These are phyloP conservation scores for Syngnathus scovelli DNA, from an alignment of 2,113 vertebrate genomes.

Conservation along the genomic window DNA sequence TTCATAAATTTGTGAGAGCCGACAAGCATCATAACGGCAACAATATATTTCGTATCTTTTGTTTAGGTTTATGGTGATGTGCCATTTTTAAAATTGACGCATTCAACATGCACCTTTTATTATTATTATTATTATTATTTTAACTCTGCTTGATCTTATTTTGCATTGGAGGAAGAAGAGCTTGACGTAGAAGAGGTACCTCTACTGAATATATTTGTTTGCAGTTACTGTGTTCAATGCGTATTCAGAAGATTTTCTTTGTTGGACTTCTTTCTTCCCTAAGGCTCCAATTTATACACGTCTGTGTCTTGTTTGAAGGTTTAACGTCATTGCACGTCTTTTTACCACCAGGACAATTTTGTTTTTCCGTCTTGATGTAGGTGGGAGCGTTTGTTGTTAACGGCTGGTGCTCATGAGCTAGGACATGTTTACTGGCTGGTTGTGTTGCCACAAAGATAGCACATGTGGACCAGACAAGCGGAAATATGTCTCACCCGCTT, in stretches of 20 bases:
- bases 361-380: conserved; percentile 20
- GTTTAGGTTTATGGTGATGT: neutral
- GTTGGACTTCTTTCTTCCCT: neutral
- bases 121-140: neutral
- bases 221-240: neutral
- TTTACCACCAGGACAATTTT: conserved; percentile 5
- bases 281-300: neutral
- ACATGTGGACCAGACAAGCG: neutral
- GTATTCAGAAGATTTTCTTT: neutral
- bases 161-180: conserved; percentile 67
- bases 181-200: conserved; percentile 66
- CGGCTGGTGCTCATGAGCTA: neutral
- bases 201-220: neutral
- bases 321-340: neutral
- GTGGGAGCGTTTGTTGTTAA: conserved; percentile 15
- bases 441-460: conserved; percentile 9
- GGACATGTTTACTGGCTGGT: too few species aligned
- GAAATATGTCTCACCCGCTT: neutral
- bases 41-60: neutral
- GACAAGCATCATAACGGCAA: conserved; percentile 36
- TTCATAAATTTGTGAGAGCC: conserved; percentile 15
- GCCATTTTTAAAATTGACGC: neutral
- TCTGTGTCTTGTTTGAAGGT: neutral
- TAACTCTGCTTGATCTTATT: conserved; percentile 35
- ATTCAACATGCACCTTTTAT: neutral